Conservation (phyloP, 1,140 invertebrate genomes). For the Drosophila ambigua region DNA sequence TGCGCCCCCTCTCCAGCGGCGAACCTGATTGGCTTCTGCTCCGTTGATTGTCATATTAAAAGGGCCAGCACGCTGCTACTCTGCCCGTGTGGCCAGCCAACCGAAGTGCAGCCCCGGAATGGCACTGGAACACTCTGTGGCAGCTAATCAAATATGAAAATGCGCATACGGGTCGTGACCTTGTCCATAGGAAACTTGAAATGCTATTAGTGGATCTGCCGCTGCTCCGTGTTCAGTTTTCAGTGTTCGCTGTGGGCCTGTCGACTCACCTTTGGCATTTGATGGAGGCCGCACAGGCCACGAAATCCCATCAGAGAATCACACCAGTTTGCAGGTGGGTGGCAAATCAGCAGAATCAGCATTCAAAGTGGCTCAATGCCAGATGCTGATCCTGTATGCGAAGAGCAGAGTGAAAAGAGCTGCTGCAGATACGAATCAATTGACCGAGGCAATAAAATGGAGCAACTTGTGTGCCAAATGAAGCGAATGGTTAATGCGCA, state of each 20-base stretch:
- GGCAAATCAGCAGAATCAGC: conserved; percentile 35
- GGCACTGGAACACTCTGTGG: background rate
- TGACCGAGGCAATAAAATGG: conserved; percentile 21
- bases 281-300: background rate
- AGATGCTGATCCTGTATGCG: conserved; percentile 41
- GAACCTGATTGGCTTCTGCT: conserved; percentile 57
- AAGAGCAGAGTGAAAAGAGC: conserved; percentile 19
- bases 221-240: too few species aligned
- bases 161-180: conserved; percentile 5
- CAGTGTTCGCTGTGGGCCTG: background rate
- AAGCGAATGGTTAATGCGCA: conserved; percentile 56
- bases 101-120: background rate
- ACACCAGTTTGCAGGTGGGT: background rate
- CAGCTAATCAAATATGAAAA: conserved; percentile 48
- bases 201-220: conserved; percentile 20
- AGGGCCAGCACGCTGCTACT: conserved; percentile 25
- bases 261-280: conserved; percentile 55
- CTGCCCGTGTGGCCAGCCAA: background rate
- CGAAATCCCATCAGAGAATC: conserved; percentile 17
- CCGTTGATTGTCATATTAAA: conserved; percentile 62
- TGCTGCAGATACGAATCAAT: conserved; percentile 40
- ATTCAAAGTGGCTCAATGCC: conserved; percentile 44
- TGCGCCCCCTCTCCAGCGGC: conserved; percentile 14
- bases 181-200: conserved; percentile 8
- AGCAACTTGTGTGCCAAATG: conserved; percentile 45